These are phyloP conservation scores for Chloroceryle amazona DNA, from an alignment of 2,797 vertebrate genomes.

Conservation along the genomic window DNA sequence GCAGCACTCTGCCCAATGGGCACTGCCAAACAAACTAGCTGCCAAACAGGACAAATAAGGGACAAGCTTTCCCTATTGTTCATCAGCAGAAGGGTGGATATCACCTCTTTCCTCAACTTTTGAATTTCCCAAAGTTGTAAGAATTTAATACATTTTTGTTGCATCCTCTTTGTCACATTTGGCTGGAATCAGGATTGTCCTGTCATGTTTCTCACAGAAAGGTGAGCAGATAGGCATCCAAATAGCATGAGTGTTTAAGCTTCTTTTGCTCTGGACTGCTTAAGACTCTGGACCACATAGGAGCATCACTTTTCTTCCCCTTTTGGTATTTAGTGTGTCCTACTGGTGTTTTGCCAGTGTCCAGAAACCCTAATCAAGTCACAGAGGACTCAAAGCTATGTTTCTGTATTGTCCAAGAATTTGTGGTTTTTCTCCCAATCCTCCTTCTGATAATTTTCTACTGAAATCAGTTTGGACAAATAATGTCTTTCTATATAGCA, in stretches of 20 bases:
- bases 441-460: background rate
- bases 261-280: background rate
- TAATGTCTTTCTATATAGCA: background rate
- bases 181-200: background rate
- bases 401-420: background rate
- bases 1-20: accelerated
- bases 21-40: background rate
- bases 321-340: background rate
- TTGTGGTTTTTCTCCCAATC: background rate
- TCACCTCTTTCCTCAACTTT: background rate
- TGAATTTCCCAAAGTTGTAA: background rate
- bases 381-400: background rate
- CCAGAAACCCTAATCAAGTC: background rate
- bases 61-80: background rate
- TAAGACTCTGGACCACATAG: background rate
- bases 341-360: background rate
- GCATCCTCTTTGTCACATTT: background rate
- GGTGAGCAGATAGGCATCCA: background rate
- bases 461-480: background rate
- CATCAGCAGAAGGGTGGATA: background rate
- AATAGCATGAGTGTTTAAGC: background rate
- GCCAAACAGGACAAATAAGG: background rate
- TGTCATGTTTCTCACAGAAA: background rate
- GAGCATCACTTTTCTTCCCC: background rate
- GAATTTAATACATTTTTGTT: background rate